Percentiles rank a stretch among this genome's conserved stretches.
phyloP scores from a whole-genome alignment of 2,797 vertebrate species.

The Parauchenoglanis ngamensis region DNA sequence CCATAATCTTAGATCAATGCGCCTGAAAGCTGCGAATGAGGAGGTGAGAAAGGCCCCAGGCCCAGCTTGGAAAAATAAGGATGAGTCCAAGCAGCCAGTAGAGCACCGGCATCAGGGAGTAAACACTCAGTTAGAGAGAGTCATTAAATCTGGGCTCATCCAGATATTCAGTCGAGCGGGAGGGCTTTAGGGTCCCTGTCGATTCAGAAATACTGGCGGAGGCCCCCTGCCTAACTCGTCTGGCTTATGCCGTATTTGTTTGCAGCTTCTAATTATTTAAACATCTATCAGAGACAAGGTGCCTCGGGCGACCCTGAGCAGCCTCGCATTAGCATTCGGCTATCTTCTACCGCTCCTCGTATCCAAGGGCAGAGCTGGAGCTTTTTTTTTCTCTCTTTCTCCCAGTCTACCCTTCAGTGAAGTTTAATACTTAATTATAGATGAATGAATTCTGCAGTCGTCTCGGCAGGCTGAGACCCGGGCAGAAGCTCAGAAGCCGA shows the following conservation, averaged over 20 bases:
- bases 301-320: constrained; percentile 37
- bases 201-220: constrained; percentile 22
- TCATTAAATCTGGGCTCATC: constrained; percentile 49
- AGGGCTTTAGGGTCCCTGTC: background rate
- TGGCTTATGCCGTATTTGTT: constrained; percentile 52
- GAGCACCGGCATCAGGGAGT: constrained; percentile 31
- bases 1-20: constrained; percentile 55
- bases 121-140: constrained; percentile 33
- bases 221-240: constrained; percentile 11
- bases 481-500: constrained; percentile 23
- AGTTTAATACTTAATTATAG: constrained; percentile 63
- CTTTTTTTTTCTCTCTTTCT: background rate
- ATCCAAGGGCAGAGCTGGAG: constrained; percentile 56
- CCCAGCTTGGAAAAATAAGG: constrained; percentile 4
- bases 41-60: constrained; percentile 19
- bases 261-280: constrained; percentile 60
- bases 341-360: constrained; percentile 30
- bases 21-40: constrained; percentile 36
- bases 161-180: constrained; percentile 27
- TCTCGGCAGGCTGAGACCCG: constrained; percentile 45
- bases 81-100: constrained; percentile 28
- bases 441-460: constrained; percentile 51
- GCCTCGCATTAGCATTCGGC: constrained; percentile 49
- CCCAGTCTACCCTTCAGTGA: constrained; percentile 51
- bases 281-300: constrained; percentile 47